Evolutionary conservation across 2,797 vertebrate species (phyloP).

Genomic region (Coregonus ussuriensis): DNA sequence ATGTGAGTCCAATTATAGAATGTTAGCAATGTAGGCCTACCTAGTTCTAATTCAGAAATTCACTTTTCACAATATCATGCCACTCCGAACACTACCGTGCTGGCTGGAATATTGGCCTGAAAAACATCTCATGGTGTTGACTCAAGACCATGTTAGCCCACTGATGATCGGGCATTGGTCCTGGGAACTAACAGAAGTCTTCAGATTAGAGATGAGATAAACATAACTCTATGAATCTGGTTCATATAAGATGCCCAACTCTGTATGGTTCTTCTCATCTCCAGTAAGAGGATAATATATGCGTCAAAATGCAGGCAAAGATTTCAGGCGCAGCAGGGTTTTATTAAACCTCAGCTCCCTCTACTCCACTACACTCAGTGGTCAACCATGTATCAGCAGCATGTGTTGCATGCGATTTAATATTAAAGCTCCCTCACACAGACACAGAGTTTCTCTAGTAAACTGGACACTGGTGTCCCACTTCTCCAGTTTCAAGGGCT

Average conservation of each 20-base stretch:
- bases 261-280: neutral
- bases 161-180: too few relatives aligned
- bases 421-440: neutral
- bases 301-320: neutral
- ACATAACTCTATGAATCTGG: neutral
- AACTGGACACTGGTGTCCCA: constrained; percentile 40
- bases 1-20: too few relatives aligned
- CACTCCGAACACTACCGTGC: too few relatives aligned
- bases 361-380: neutral
- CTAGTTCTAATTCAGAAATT: too few relatives aligned
- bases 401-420: neutral
- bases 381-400: neutral
- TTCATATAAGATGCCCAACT: neutral
- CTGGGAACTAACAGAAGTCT: too few relatives aligned
- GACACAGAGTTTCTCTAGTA: neutral
- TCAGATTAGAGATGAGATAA: neutral
- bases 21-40: too few relatives aligned
- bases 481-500: constrained; percentile 54
- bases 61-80: too few relatives aligned
- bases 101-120: too few relatives aligned
- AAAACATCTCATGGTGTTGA: too few relatives aligned
- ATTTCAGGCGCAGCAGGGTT: neutral
- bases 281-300: neutral
- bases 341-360: neutral
- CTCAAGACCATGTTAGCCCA: too few relatives aligned